Base-by-base conservation (phyloP, 2,797 vertebrate genomes). In the Rhinogobio ventralis region DNA sequence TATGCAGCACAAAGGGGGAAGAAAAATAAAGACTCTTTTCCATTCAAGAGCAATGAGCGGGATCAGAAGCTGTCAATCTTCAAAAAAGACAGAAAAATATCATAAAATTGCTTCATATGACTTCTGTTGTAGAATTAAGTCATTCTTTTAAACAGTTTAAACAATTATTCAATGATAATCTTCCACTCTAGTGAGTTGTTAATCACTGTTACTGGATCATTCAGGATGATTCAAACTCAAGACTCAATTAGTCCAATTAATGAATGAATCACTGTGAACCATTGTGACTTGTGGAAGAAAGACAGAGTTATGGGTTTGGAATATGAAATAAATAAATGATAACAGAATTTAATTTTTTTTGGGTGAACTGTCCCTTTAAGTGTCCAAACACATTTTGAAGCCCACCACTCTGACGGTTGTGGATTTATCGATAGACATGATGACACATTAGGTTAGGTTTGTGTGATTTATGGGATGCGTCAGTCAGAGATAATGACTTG, bases 401-500 rank as follows among this genome's bases (percentile, higher is more conserved):
- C 15, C 23, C 15, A 71, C 6, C 5, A 6, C 15, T 49, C 25
- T 51, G 30, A 46, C 64, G 39, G 33, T 23, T 57, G 33, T 25
- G 36, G 11, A 28, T 57, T 69, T 11, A 57, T 69, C 49, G 17
- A 71, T 45, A n/a, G 25, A 46, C 68, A 17, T 39, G 15, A 45
- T 72, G 79, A 30, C 17, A 72, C 6, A 72, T 81, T 72, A 72
- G 51, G 36, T 45, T 81, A 30, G 17, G 51, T 42, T 55, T 42
- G 53, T 15, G 67, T 72, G 68, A 82, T 82, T 60, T 46, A 82
- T 82, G 80, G 4, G 25, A 25, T 60, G 68, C 25, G 46, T 82
- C 80, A 33, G 39, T 82, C 53, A 64, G 13, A 64, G 69, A 82
- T 74, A 64, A 62, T 81, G 49, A 69, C 79, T 60, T 76, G 53